Conservation (phyloP, 2,888 invertebrate species). For the Ochropacha duplaris region DNA sequence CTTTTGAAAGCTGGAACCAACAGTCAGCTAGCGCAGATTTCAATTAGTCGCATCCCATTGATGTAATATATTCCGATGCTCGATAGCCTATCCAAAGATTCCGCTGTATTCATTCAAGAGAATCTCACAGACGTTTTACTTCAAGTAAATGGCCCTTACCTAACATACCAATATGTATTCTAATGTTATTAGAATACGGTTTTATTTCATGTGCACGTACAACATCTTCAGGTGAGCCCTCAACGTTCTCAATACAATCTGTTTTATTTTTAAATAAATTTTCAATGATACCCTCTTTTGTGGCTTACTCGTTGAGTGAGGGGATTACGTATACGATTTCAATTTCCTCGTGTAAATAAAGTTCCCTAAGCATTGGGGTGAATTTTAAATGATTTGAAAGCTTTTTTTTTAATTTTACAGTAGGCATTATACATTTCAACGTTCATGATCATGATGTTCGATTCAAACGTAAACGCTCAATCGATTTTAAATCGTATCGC, state of each 20-base stretch:
- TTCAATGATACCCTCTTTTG: slow-evolving; percentile 8
- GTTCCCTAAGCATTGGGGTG: not conserved
- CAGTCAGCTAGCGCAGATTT: not conserved
- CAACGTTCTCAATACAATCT: slow-evolving; percentile 6
- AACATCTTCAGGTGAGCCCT: not conserved
- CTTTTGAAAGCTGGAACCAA: not conserved
- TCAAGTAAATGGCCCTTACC: not conserved
- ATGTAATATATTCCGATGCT: not conserved
- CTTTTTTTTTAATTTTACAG: not conserved
- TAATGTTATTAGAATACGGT: not conserved
- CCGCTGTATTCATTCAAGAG: not conserved
- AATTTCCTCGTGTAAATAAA: not conserved
- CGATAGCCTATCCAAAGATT: not conserved
- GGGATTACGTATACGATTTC: not conserved
- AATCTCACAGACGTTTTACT: not conserved
- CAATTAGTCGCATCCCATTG: not conserved
- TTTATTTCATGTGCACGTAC: not conserved
- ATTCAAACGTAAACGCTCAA: too few relatives aligned
- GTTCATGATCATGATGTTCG: too few relatives aligned
- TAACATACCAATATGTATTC: not conserved
- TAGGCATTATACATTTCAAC: too few relatives aligned
- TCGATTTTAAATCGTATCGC: too few relatives aligned
- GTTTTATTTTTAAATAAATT: slow-evolving; percentile 15
- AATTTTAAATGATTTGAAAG: not conserved
- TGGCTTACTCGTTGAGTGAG: not conserved